Percentiles rank a stretch among this genome's conserved stretches.
phyloP scores from a whole-genome alignment of 2,113 vertebrate genomes.

The Poeciliopsis retropinna region DNA sequence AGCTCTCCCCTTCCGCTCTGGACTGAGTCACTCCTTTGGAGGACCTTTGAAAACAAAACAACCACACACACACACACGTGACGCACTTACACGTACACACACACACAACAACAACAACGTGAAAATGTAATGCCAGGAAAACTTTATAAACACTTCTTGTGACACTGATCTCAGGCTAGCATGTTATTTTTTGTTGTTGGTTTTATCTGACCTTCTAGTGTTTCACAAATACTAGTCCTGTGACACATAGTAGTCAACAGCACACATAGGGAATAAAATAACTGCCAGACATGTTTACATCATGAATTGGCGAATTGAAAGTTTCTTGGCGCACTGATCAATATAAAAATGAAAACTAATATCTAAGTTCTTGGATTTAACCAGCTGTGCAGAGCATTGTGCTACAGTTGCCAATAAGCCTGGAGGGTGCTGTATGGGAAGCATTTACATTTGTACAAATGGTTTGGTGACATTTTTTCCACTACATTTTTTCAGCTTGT shows the following conservation, averaged over 20 bases:
- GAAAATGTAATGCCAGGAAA: slow-evolving; percentile 37
- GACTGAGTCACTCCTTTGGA: slow-evolving; percentile 52
- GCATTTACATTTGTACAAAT: too few relatives aligned
- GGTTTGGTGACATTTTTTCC: too few relatives aligned
- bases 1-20: slow-evolving; percentile 1
- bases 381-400: too few relatives aligned
- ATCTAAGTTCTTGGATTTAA: too few relatives aligned
- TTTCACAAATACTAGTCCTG: neutral
- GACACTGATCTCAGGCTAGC: slow-evolving; percentile 42
- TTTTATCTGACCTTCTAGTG: slow-evolving; percentile 6
- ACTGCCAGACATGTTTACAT: neutral
- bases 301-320: neutral
- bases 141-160: slow-evolving; percentile 39
- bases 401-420: too few relatives aligned
- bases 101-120: slow-evolving; percentile 38
- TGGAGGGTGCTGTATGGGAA: too few relatives aligned
- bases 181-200: neutral
- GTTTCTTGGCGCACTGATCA: too few relatives aligned
- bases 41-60: slow-evolving; percentile 43
- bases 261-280: slow-evolving; percentile 1
- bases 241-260: neutral
- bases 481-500: too few relatives aligned
- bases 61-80: too few relatives aligned
- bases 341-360: too few relatives aligned
- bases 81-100: too few relatives aligned